phyloP scores from a whole-genome alignment of 2,113 vertebrate species.

The Bos indicus region DNA sequence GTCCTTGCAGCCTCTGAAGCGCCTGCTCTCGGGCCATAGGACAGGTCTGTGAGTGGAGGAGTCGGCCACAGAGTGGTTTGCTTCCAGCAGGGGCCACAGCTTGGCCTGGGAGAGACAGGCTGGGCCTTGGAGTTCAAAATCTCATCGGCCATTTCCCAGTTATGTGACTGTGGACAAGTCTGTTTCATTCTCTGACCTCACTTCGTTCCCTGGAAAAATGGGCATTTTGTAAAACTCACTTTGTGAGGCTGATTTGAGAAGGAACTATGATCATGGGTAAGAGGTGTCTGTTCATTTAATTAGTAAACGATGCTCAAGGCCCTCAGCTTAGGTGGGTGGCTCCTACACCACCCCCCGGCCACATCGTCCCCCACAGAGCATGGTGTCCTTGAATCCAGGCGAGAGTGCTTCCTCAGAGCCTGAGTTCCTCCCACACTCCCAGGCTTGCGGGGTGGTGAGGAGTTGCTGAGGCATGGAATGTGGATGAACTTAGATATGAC shows the following conservation, averaged over 20 bases:
- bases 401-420: neutral
- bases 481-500: neutral
- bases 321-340: neutral
- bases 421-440: neutral
- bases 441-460: neutral
- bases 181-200: neutral
- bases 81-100: neutral
- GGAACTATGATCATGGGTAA: neutral
- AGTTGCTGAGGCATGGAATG: neutral
- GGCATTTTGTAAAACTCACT: neutral
- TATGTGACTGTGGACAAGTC: neutral
- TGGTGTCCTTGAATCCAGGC: neutral
- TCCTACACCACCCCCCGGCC: accelerated
- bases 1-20: neutral
- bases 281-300: neutral
- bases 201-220: neutral
- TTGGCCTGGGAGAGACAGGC: neutral
- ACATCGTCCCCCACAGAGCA: neutral
- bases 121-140: neutral
- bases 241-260: neutral
- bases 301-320: neutral
- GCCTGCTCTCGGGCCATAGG: neutral
- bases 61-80: neutral
- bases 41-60: neutral
- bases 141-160: neutral